Evolutionary conservation across 1,140 invertebrate species (phyloP).

Genomic region (Bradysia coprophila): DNA sequence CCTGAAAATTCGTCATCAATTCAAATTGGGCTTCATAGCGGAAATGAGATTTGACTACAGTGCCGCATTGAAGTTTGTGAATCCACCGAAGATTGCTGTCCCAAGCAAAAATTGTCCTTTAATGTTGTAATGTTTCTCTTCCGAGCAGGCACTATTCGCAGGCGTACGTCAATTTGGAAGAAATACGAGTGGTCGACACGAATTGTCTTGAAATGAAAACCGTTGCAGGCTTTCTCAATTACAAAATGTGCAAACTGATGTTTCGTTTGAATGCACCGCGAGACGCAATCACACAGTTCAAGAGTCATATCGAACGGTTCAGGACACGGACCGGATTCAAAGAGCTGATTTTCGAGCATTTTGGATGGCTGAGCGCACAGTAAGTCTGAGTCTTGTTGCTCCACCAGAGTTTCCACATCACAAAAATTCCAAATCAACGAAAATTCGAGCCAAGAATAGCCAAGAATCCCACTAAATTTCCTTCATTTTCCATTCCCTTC

Average conservation of each 20-base stretch:
- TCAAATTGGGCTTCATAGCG: slow-evolving; percentile 93
- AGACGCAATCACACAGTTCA: slow-evolving; percentile 87
- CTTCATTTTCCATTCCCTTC: slow-evolving; percentile 1
- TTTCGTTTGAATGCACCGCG: slow-evolving; percentile 76
- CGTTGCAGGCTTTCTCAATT: slow-evolving; percentile 88
- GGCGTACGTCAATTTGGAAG: slow-evolving; percentile 75
- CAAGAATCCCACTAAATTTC: background rate
- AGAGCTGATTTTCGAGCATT: slow-evolving; percentile 84
- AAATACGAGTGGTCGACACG: slow-evolving; percentile 71
- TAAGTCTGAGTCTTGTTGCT: too few species aligned
- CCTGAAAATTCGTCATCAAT: slow-evolving; percentile 87
- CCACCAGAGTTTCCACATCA: background rate
- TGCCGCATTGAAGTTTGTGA: slow-evolving; percentile 66
- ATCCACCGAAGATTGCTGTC: slow-evolving; percentile 1
- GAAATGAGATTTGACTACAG: slow-evolving; percentile 81
- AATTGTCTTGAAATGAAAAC: slow-evolving; percentile 88
- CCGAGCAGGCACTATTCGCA: slow-evolving; percentile 72
- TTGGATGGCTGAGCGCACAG: slow-evolving; percentile 94
- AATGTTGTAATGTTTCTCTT: slow-evolving; percentile 7
- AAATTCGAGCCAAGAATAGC: too few species aligned
- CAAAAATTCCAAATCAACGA: background rate
- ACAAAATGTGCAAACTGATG: slow-evolving; percentile 80
- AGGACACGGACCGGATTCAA: slow-evolving; percentile 53
- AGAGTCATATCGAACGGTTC: slow-evolving; percentile 78
- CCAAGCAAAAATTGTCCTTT: slow-evolving; percentile 1